Percentiles rank a stretch among this genome's conserved stretches.
Evolutionary conservation across 2,113 vertebrate species (phyloP).

Genomic region (Lophura nycthemera): DNA sequence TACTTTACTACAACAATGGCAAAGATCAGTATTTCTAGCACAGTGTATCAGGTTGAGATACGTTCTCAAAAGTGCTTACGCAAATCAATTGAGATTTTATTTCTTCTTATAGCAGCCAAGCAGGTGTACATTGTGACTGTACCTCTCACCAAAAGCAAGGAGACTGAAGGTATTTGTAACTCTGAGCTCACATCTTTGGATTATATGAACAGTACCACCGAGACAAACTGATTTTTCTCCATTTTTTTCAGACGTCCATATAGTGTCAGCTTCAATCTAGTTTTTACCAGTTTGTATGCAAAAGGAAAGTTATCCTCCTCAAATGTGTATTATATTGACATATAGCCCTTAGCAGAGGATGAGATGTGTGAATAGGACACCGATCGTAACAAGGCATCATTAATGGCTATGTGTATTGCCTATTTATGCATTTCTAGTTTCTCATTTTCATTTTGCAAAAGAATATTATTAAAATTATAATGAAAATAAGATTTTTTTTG

Average conservation of each 20-base stretch:
- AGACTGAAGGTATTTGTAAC: conserved; percentile 19
- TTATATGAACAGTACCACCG: not conserved
- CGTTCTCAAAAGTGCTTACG: conserved; percentile 62
- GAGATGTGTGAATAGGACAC: not conserved
- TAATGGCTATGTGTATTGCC: conserved; percentile 38
- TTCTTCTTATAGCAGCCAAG: conserved; percentile 30
- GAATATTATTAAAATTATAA: conserved; percentile 55
- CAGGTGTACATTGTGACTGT: not conserved
- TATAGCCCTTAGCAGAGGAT: not conserved
- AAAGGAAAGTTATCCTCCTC: not conserved
- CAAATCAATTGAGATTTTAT: conserved; percentile 58
- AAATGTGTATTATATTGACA: not conserved
- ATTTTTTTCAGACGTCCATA: not conserved
- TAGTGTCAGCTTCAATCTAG: not conserved
- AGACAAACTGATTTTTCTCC: not conserved
- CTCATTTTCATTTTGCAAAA: conserved; percentile 56
- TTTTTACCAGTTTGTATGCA: conserved; percentile 11
- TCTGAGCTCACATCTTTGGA: not conserved
- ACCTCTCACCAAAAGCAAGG: not conserved
- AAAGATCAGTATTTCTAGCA: conserved; percentile 69
- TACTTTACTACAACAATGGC: conserved; percentile 33
- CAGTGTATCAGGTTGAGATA: conserved; percentile 48
- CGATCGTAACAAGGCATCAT: not conserved
- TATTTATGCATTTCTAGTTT: conserved; percentile 58
- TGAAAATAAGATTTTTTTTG: conserved; percentile 45